Evolutionary conservation across 2,797 vertebrate genomes (phyloP), one percentile per base, ranked within the genome.

Genomic region (Anguilla megastoma): DNA sequence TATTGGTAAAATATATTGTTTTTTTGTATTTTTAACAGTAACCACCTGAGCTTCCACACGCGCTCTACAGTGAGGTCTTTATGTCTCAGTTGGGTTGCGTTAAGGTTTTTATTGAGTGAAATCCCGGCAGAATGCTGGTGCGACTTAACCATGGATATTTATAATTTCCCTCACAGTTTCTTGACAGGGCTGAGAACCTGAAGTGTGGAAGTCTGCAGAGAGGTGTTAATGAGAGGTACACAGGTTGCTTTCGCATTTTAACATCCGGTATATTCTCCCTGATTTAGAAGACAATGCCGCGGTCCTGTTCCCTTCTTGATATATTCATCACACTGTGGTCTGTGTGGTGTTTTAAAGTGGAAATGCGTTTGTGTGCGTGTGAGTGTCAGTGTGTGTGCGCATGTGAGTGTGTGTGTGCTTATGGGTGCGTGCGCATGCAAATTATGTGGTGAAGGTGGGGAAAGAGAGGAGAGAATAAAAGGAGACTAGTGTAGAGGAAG

Each of bases 181-280:
- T 45, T 48, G 41, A 80, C 76, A 80, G 33, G 71, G 36, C 76
- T 80, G 76, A 80, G 41, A 80, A 24, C 16, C 33, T 45, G 76
- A 80, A 48, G 41, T 41, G 41, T 80, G 76, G 76, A 80, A 48
- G 33, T 45, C 76, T 80, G 3, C 41, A 80, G 33, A 16, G 76
- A 80, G 76, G 76, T 80, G 76, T 48, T 80, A 80, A 80, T 80
- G 76, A 80, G 76, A 80, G 76, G 33, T 45, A 21, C 36, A 21
- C 76, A 80, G 33, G 76, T 80, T 45, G 36, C 18, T 21, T 80
- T 80, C 1, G 14, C 76, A 45, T 80, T 21, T 41, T 41, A 80
- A 80, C 33, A 80, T 48, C 36, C 41, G 5, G 18, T 16, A 80
- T 45, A 36, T 21, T 45, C 21, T 45, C 71, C 7, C 16, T 21